A percentile compares a stretch with the other conserved stretches of the same genome.
These are phyloP conservation scores for Pardosa pseudoannulata DNA, from an alignment of 2,888 invertebrate genomes.

Conservation along the genomic window DNA sequence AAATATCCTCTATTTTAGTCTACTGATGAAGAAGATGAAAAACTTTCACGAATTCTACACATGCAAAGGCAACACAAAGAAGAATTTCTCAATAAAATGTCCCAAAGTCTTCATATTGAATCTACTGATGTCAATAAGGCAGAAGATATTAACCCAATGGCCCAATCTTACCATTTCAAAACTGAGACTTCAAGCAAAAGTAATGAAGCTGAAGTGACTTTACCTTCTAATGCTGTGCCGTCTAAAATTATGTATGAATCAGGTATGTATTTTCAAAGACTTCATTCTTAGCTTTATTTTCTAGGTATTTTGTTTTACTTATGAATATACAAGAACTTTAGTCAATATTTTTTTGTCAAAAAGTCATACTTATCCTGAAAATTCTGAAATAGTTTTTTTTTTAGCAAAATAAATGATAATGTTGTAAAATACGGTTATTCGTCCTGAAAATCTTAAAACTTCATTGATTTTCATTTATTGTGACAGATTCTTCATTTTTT, in stretches of 20 bases:
- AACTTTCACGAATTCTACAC: conserved; percentile 88
- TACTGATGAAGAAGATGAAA: conserved; percentile 86
- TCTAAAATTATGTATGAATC: conserved; percentile 71
- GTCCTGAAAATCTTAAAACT: too few relatives aligned
- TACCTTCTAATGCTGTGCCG: conserved; percentile 34
- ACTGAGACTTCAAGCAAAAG: conserved; percentile 36
- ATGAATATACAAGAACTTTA: too few relatives aligned
- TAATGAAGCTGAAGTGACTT: conserved; percentile 37
- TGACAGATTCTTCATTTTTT: too few relatives aligned
- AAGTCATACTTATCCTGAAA: too few relatives aligned
- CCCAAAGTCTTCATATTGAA: conserved; percentile 58
- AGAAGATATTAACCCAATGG: conserved; percentile 39
- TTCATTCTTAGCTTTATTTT: too few relatives aligned
- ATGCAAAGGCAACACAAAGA: conserved; percentile 93
- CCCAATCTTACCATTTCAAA: conserved; percentile 67
- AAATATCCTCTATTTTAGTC: conserved; percentile 44
- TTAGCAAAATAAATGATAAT: too few relatives aligned
- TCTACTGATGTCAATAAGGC: conserved; percentile 22
- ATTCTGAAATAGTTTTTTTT: too few relatives aligned
- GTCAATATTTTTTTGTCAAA: too few relatives aligned
- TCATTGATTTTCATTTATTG: too few relatives aligned
- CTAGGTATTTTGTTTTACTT: too few relatives aligned
- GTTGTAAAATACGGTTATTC: too few relatives aligned
- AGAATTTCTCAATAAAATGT: conserved; percentile 75
- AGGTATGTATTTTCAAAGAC: conserved; percentile 48